Base-by-base conservation (phyloP, 1,140 invertebrate species). In the Lepidurus couesii region DNA sequence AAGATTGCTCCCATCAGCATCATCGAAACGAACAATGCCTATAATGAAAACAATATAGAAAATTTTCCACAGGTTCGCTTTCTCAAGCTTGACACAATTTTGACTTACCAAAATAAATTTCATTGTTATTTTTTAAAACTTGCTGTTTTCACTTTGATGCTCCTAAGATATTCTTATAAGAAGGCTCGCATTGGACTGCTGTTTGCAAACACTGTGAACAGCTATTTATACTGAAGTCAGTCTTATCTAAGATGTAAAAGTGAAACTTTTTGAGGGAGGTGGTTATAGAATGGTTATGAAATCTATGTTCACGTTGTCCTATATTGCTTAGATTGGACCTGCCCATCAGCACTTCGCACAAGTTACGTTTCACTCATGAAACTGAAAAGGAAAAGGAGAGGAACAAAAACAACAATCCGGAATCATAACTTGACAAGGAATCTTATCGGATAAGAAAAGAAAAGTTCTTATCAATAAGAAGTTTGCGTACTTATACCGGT, bases 181-280 rank as follows among this genome's bases (percentile, higher is more conserved):
- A 34, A 34, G 34, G 21, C 53, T 65, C 16, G n/a, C 16, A 65
- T 13, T 65, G 13, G 53, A 65, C 53, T 65, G 53, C 21, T 13
- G 16, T 21, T 1, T 13, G 53, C 8, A 65, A 13, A 9, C 16
- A 11, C 16, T 21, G 3, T 1, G 16, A n/a, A 4, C 53, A 21
- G 16, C 9, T 11, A 65, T 65, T 65, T 65, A 65, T 65, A 65
- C n/a, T 7, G 53, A 21, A 65, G 8, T 16, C 16, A 1, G 53
- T n/a, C 16, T n/a, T 65, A 65, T 65, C 53, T 13, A 65, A 65
- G 21, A 65, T 21, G 53, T 65, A n/a, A 65, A 65, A 65, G 53
- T 65, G 53, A 65, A 65, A 65, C 53, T 65, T 65, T 65, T 11
- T 13, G 21, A 47, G 45, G 45, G 7, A 65, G 53, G 53, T 21